These are phyloP conservation scores for Tetrao urogallus DNA, from an alignment of 2,113 vertebrate genomes.

Conservation along the genomic window DNA sequence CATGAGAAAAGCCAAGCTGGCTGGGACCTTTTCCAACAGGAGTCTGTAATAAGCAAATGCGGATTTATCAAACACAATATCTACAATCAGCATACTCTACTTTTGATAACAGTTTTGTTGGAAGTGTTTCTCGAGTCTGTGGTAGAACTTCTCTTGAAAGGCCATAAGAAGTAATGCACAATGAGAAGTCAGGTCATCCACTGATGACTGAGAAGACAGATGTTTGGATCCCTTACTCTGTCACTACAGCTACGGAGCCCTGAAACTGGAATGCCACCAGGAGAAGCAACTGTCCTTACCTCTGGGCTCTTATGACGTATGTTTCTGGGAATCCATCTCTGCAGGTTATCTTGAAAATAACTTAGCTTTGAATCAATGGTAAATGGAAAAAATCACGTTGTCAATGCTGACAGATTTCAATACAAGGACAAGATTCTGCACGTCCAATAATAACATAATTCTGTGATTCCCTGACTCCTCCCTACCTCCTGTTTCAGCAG, in stretches of 20 bases:
- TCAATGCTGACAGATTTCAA: background rate
- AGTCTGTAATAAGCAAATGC: background rate
- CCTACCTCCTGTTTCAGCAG: background rate
- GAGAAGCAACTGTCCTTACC: background rate
- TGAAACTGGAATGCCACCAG: background rate
- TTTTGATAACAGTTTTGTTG: background rate
- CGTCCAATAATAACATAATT: background rate
- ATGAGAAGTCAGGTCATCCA: background rate
- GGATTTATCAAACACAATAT: background rate
- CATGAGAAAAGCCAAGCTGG: background rate
- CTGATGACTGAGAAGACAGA: background rate
- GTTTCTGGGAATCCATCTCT: background rate
- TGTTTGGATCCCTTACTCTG: background rate
- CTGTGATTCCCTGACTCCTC: background rate
- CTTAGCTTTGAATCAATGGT: background rate
- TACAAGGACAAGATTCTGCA: background rate
- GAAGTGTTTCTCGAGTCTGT: background rate
- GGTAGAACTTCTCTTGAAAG: background rate
- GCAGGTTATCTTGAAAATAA: background rate
- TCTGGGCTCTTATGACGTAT: background rate
- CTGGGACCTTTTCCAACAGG: background rate
- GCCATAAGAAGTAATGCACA: background rate
- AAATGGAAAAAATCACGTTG: background rate
- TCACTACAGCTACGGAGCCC: background rate
- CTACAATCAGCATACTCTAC: background rate